These are phyloP conservation scores for Apotomis turbidana DNA, from an alignment of 2,888 invertebrate genomes.

Conservation along the genomic window DNA sequence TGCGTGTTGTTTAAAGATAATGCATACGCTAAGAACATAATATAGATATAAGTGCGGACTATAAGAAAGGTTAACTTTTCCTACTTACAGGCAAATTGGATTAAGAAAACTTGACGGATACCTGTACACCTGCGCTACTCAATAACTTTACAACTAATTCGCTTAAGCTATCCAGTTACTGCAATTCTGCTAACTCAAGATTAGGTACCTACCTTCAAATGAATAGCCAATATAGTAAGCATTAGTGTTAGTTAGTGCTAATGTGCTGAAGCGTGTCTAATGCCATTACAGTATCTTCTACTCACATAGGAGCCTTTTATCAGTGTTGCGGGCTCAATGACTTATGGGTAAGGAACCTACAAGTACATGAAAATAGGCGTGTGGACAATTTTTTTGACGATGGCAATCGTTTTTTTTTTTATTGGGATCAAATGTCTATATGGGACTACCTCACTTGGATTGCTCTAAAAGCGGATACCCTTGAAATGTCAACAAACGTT, in stretches of 20 bases:
- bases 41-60: no score
- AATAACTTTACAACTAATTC: not conserved
- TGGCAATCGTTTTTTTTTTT: no score
- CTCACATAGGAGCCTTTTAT: not conserved
- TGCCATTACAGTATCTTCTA: slow-evolving; percentile 18
- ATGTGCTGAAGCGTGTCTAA: slow-evolving; percentile 14
- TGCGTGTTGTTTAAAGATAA: no score
- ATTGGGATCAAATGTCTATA: no score
- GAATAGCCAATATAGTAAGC: not conserved
- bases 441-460: no score
- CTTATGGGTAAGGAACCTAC: not conserved
- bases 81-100: not conserved
- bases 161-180: slow-evolving; percentile 5
- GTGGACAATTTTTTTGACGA: no score
- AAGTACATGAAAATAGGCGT: no score
- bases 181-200: not conserved
- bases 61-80: no score
- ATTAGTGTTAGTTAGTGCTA: slow-evolving; percentile 1
- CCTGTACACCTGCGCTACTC: not conserved
- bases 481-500: no score
- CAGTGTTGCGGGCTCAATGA: not conserved
- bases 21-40: no score
- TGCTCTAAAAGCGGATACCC: no score
- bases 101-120: not conserved
- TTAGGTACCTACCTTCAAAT: not conserved